Conservation (phyloP, 1,140 invertebrate genomes). For the Antheraea pernyi region DNA sequence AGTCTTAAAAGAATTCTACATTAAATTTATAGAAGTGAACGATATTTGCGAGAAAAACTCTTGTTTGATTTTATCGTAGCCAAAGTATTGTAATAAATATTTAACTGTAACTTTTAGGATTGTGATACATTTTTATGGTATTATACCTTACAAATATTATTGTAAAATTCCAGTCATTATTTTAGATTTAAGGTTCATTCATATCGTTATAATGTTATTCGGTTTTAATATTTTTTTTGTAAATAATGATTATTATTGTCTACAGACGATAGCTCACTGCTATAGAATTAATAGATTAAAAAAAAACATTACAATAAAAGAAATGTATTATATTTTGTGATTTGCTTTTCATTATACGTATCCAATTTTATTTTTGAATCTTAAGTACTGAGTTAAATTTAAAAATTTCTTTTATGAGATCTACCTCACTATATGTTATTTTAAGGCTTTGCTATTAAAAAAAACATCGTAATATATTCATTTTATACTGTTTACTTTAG, state of each 20-base stretch:
- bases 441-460: too few species aligned
- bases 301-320: background rate
- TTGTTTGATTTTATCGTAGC: conserved; percentile 24
- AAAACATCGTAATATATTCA: too few species aligned
- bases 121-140: conserved; percentile 47
- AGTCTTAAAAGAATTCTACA: conserved; percentile 18
- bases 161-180: conserved; percentile 53
- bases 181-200: conserved; percentile 38
- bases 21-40: conserved; percentile 25
- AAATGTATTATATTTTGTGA: background rate
- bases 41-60: conserved; percentile 14
- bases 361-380: background rate
- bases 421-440: too few species aligned
- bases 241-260: conserved; percentile 40
- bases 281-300: background rate
- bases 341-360: background rate
- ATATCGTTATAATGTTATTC: conserved; percentile 45
- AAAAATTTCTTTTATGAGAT: too few species aligned
- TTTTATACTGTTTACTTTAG: too few species aligned
- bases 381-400: background rate
- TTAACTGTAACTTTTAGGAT: conserved; percentile 36
- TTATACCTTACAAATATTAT: conserved; percentile 30
- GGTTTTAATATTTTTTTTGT: conserved; percentile 40
- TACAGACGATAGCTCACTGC: conserved; percentile 22
- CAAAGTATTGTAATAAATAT: conserved; percentile 39